phyloP scores from a whole-genome alignment of 2,797 vertebrate species.

The Fistularia tabacaria region DNA sequence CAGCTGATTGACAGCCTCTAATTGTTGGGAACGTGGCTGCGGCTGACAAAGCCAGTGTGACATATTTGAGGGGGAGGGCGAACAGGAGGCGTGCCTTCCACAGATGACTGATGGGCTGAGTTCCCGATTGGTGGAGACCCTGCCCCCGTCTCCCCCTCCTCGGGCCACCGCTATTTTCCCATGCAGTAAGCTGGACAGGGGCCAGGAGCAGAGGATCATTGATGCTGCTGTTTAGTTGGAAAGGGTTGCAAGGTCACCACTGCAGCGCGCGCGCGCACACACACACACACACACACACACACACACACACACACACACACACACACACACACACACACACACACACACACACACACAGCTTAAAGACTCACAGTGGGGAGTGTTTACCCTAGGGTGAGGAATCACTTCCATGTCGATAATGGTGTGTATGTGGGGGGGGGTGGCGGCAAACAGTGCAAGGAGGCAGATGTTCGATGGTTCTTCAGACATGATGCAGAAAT shows the following conservation, averaged over 20 bases:
- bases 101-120: slow-evolving; percentile 31
- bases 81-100: slow-evolving; percentile 35
- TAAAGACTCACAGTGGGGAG: slow-evolving; percentile 51
- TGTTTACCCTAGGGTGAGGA: slow-evolving; percentile 66
- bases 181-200: slow-evolving; percentile 82
- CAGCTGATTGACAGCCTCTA: slow-evolving; percentile 23
- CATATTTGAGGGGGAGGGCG: slow-evolving; percentile 6
- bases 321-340: too few relatives aligned
- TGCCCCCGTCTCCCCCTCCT: slow-evolving; percentile 40
- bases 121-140: slow-evolving; percentile 50
- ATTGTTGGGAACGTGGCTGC: slow-evolving; percentile 17
- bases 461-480: too few relatives aligned
- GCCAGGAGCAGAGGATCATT: slow-evolving; percentile 77
- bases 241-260: slow-evolving; percentile 62
- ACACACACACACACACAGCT: slow-evolving; percentile 69
- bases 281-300: too few relatives aligned
- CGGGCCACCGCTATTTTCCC: slow-evolving; percentile 87
- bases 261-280: slow-evolving; percentile 8
- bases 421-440: slow-evolving; percentile 8
- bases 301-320: too few relatives aligned
- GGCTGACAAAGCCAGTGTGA: slow-evolving; percentile 27
- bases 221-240: slow-evolving; percentile 48
- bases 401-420: slow-evolving; percentile 61
- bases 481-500: too few relatives aligned
- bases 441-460: slow-evolving; percentile 2